Base-by-base conservation (phyloP, 1,140 invertebrate species). In the Formica exsecta region DNA sequence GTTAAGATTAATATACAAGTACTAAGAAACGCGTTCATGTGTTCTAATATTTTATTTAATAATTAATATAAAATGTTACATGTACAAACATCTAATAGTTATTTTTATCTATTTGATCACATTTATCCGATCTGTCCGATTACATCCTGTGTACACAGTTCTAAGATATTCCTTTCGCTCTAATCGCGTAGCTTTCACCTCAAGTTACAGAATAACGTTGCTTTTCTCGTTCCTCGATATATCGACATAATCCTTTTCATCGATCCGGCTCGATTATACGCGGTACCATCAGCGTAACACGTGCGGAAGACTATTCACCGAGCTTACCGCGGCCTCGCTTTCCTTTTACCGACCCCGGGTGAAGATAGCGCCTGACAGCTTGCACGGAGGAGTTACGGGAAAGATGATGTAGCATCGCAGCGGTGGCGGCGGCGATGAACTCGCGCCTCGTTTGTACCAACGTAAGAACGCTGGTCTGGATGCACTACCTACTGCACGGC, bases 381-480 rank as follows among this genome's bases (percentile, higher is more conserved):
- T 71, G 48, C 22, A 41, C 44, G 68, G 51, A 68, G 68, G 48
- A 51, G 48, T 16, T 73, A 29, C 70, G 70, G n/a, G 7, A 57
- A 73, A 83, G 79, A 83, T 83, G 79, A 83, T 83, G 57, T 73
- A 83, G 79, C 57, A 74, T 83, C 79, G 59, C 41, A n/a, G 44
- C 19, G 44, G 22, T 36, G 25, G 22, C 22, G 6, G 9, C 16
- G 36, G 48, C 48, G 36, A 83, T 83, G 68, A 83, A 83, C 86
- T 87, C 70, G 70, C 81, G 48, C 48, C 85, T 86, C 85, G 51
- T 86, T 86, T 87, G 51, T 85, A 68, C 59, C 25, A 51, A 44
- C 22, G 44, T 74, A 77, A 85, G 83, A 76, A 77, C 71, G 44
- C 44, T 51, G 41, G 73, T 85, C 81, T 65, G 41, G 61, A 79